phyloP scores from a whole-genome alignment of 2,113 vertebrate genomes.

The Ploceus nigricollis region DNA sequence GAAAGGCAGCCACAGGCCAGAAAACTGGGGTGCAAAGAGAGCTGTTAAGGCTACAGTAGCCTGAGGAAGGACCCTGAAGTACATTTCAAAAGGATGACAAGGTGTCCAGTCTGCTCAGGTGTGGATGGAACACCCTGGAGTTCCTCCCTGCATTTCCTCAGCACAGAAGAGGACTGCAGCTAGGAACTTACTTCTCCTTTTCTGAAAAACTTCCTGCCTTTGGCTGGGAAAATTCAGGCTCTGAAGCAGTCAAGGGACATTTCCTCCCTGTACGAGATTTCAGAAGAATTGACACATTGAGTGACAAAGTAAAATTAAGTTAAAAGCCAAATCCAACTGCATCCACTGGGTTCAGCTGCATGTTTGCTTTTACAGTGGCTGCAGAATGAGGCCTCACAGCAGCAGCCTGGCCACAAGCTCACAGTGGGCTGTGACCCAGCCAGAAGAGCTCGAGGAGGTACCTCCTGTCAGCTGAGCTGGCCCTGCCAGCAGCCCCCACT shows the following conservation, averaged over 20 bases:
- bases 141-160: not conserved
- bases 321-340: not conserved
- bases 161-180: not conserved
- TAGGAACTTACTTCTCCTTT: not conserved
- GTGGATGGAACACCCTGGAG: fast-evolving
- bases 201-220: not conserved
- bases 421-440: not conserved
- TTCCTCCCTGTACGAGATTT: not conserved
- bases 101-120: not conserved
- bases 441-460: not conserved
- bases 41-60: not conserved
- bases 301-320: not conserved
- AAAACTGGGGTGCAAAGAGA: not conserved
- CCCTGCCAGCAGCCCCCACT: not conserved
- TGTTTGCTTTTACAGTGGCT: not conserved
- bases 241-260: not conserved
- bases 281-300: not conserved
- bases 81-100: not conserved
- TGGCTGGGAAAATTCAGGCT: not conserved
- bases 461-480: not conserved
- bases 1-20: not conserved
- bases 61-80: fast-evolving
- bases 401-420: not conserved
- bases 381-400: not conserved
- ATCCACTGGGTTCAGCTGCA: not conserved